Evolutionary conservation across 2,888 invertebrate genomes (phyloP).

Genomic region (Pasiphila rectangulata): DNA sequence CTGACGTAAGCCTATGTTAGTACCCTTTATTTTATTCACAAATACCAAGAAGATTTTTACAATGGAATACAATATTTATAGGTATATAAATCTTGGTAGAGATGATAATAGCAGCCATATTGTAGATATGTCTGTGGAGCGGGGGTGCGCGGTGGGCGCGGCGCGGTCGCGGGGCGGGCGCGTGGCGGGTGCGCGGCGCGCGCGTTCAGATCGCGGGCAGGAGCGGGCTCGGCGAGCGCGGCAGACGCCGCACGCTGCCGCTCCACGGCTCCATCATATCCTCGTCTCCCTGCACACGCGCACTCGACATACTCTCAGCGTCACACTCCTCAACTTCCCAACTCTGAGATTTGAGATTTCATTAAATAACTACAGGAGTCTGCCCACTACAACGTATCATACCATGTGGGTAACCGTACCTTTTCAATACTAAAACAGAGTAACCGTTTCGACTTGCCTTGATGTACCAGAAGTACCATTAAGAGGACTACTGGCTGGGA

Average conservation of each 20-base stretch:
- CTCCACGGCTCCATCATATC: conserved; percentile 82
- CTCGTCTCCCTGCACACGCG: conserved; percentile 82
- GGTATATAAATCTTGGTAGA: conserved; percentile 39
- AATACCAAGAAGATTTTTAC: conserved; percentile 25
- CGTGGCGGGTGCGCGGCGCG: conserved; percentile 12
- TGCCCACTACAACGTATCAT: background rate
- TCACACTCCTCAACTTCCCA: conserved; percentile 79
- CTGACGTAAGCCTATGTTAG: conserved; percentile 6
- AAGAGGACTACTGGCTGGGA: too few species aligned
- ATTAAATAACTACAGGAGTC: conserved; percentile 47
- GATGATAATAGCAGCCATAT: conserved; percentile 41
- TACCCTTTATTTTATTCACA: conserved; percentile 20
- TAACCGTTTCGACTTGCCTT: too few species aligned
- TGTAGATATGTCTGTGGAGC: conserved; percentile 48
- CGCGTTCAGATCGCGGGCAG: conserved; percentile 65
- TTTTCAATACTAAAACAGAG: too few species aligned
- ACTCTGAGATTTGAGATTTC: conserved; percentile 78
- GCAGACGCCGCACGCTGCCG: conserved; percentile 65
- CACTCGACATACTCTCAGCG: conserved; percentile 80
- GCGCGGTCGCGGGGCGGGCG: conserved; percentile 27
- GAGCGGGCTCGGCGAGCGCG: conserved; percentile 72
- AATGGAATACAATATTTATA: conserved; percentile 20
- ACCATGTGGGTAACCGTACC: background rate
- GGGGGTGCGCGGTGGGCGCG: conserved; percentile 27
- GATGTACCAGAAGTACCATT: too few species aligned